These are phyloP conservation scores for Leptonema lineaticorne DNA, from an alignment of 1,140 invertebrate genomes.

Conservation along the genomic window DNA sequence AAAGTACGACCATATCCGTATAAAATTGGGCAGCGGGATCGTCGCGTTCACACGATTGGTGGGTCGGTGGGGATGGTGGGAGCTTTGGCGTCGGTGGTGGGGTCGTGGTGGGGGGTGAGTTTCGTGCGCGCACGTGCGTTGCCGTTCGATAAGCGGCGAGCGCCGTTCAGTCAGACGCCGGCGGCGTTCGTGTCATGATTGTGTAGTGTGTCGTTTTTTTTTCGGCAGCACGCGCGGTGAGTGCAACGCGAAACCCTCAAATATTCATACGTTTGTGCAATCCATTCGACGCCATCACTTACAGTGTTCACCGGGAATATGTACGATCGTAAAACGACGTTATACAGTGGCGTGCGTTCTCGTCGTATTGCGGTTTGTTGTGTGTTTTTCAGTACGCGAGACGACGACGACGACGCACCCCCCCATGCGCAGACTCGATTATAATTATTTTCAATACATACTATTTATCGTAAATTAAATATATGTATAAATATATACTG, in stretches of 20 bases:
- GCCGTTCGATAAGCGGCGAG: slow-evolving; percentile 6
- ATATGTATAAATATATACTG: no score
- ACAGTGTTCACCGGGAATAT: no score
- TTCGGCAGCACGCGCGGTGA: no score
- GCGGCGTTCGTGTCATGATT: neutral
- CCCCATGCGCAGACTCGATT: neutral
- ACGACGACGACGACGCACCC: neutral
- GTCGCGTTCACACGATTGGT: neutral
- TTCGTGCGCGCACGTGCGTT: slow-evolving; percentile 7
- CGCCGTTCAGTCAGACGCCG: neutral
- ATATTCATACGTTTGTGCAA: no score
- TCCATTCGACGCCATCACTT: no score
- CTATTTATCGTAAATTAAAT: no score
- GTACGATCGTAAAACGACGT: no score
- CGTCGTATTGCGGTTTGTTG: slow-evolving; percentile 9
- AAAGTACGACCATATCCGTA: no score
- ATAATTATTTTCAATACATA: no score
- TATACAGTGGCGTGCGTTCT: neutral
- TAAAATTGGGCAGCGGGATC: neutral
- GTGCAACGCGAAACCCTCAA: neutral
- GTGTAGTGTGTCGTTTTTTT: no score
- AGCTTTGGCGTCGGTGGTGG: neutral
- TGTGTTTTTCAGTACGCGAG: neutral
- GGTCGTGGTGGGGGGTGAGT: neutral
- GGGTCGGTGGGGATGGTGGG: neutral